phyloP scores from a whole-genome alignment of 2,113 vertebrate species.

The Tragelaphus imberbis region DNA sequence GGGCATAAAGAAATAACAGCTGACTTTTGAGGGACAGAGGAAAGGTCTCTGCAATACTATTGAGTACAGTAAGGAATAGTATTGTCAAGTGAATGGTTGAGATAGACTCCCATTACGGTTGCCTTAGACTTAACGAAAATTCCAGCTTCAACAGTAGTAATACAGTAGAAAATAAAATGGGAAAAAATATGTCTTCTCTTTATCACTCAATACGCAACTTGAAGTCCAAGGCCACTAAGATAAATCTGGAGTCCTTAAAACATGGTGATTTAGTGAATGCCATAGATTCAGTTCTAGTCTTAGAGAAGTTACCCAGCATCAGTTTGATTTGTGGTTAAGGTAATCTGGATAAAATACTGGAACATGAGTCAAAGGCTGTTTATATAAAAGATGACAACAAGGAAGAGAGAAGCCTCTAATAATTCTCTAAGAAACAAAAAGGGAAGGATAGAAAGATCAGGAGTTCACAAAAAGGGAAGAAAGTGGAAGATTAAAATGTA shows the following conservation, averaged over 20 bases:
- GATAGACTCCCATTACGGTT: neutral
- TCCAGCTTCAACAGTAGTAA: conserved; percentile 7
- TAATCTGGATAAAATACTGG: conserved; percentile 54
- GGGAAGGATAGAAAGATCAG: neutral
- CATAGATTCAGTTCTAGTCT: conserved; percentile 40
- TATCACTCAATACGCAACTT: conserved; percentile 38
- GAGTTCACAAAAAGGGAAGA: neutral
- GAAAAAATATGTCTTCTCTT: neutral
- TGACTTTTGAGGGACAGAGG: neutral
- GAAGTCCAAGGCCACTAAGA: conserved; percentile 46
- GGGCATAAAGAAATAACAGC: neutral
- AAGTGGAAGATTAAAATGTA: neutral
- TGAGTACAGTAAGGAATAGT: neutral
- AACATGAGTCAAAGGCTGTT: neutral
- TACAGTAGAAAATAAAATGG: neutral
- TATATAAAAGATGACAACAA: neutral
- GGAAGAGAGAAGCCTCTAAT: neutral
- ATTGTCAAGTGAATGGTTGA: neutral
- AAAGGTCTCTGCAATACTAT: neutral
- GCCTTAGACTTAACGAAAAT: conserved; percentile 18
- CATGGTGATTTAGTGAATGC: conserved; percentile 48
- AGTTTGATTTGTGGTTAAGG: conserved; percentile 46
- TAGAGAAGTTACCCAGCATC: conserved; percentile 25
- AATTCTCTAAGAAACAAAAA: neutral
- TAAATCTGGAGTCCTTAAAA: conserved; percentile 44